A percentile compares a stretch with the other conserved stretches of the same genome.
phyloP scores from a whole-genome alignment of 1,140 invertebrate genomes.

The Scaptomyza montana region DNA sequence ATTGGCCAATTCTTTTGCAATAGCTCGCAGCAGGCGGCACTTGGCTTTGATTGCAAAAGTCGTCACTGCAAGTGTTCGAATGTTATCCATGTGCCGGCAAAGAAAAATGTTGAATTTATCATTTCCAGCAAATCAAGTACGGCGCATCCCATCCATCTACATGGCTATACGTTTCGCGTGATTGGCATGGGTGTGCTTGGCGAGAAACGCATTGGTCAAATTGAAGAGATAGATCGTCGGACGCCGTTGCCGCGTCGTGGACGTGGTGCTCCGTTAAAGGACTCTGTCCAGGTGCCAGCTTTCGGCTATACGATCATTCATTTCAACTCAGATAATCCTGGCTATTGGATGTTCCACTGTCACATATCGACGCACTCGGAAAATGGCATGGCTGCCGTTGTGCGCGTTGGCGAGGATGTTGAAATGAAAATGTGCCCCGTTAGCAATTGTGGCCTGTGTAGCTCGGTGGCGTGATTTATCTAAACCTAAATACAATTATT shows the following conservation, averaged over 20 bases:
- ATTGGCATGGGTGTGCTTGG: constrained; percentile 79
- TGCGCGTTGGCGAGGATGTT: constrained; percentile 84
- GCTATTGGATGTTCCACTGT: constrained; percentile 82
- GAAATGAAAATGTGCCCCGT: constrained; percentile 83
- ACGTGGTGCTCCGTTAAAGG: constrained; percentile 68
- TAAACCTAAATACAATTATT: background rate
- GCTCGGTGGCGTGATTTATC: constrained; percentile 59
- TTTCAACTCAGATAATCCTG: constrained; percentile 73
- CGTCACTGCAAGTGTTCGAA: constrained; percentile 75
- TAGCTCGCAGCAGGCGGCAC: constrained; percentile 61
- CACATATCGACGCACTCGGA: constrained; percentile 85
- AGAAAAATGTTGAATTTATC: constrained; percentile 71
- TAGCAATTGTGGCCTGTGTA: constrained; percentile 77
- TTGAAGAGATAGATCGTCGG: constrained; percentile 65
- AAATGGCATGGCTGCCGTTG: constrained; percentile 85
- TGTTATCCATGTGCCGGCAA: constrained; percentile 79
- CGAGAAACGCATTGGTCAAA: constrained; percentile 62
- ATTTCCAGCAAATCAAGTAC: constrained; percentile 68
- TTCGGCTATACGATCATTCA: constrained; percentile 77
- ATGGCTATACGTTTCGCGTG: constrained; percentile 80
- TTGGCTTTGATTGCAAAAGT: constrained; percentile 69
- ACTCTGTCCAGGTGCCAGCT: constrained; percentile 77
- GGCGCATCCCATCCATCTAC: constrained; percentile 76
- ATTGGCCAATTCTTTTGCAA: constrained; percentile 75
- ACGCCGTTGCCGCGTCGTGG: constrained; percentile 60